Evolutionary conservation across 2,113 vertebrate genomes (phyloP).

Genomic region (Psittacula cyanocephala): DNA sequence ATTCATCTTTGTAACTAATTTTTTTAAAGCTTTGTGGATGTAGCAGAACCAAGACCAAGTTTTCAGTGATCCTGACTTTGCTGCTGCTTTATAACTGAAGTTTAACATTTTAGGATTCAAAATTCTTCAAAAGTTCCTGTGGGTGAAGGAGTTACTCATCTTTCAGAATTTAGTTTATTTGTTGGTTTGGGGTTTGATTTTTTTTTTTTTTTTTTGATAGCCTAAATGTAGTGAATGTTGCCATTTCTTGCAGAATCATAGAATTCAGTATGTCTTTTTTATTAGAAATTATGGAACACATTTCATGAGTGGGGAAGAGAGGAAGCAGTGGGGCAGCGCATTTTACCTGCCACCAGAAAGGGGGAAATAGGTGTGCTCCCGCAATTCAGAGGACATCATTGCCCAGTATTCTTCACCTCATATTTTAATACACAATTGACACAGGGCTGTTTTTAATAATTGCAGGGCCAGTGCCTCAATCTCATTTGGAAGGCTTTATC

Average conservation of each 20-base stretch:
- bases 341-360: background rate
- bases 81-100: background rate
- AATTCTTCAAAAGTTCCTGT: background rate
- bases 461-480: background rate
- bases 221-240: background rate
- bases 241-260: background rate
- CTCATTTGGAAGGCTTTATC: background rate
- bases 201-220: background rate
- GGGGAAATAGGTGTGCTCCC: background rate
- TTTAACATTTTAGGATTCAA: background rate
- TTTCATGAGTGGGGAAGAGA: background rate
- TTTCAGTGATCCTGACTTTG: background rate
- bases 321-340: background rate
- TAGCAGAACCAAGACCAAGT: background rate
- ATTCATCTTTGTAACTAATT: background rate
- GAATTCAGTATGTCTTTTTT: background rate
- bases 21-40: background rate
- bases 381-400: background rate
- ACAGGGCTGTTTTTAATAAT: background rate
- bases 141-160: background rate
- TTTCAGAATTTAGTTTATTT: background rate
- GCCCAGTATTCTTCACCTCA: background rate
- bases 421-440: background rate
- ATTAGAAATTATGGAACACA: background rate
- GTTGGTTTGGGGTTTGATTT: background rate